These are phyloP conservation scores for Amblyjoppa fuscipennis DNA, from an alignment of 2,888 invertebrate species.

Conservation along the genomic window DNA sequence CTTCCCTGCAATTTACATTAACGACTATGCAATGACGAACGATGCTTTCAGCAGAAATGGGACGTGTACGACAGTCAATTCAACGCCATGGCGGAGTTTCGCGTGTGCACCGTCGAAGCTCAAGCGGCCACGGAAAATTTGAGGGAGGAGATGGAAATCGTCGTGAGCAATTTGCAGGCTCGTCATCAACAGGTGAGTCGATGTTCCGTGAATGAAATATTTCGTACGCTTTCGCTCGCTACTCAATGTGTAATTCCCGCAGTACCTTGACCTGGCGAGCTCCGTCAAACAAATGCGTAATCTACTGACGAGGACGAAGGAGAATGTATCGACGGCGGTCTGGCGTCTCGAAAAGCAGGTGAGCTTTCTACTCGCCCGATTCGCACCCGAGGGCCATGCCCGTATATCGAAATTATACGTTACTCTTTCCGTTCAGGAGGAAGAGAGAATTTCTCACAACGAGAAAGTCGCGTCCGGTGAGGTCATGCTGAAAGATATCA, in stretches of 20 bases:
- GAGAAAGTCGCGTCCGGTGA: conserved; percentile 76
- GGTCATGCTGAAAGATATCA: conserved; percentile 79
- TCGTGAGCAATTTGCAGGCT: conserved; percentile 77
- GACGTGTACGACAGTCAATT: conserved; percentile 75
- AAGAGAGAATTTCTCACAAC: conserved; percentile 76
- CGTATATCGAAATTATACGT: conserved; percentile 20
- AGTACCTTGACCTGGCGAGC: conserved; percentile 78
- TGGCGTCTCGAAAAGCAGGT: conserved; percentile 79
- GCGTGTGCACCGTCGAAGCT: conserved; percentile 81
- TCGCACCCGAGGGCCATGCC: background rate
- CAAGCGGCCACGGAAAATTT: conserved; percentile 82
- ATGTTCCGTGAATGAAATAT: conserved; percentile 6
- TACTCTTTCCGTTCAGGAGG: conserved; percentile 69
- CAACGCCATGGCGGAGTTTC: conserved; percentile 81
- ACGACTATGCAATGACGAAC: conserved; percentile 6
- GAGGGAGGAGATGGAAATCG: conserved; percentile 78
- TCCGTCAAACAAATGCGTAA: conserved; percentile 76
- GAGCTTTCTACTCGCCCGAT: conserved; percentile 45
- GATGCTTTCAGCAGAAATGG: conserved; percentile 68
- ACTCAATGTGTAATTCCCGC: conserved; percentile 48
- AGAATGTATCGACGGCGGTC: conserved; percentile 76
- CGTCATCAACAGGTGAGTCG: conserved; percentile 78
- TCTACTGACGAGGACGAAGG: conserved; percentile 75
- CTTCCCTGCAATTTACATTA: background rate
- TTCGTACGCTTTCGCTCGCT: background rate